Evolutionary conservation across 35 echinoderm and acorn worm species (phyloP).

Genomic region (Chiridota heheva): DNA sequence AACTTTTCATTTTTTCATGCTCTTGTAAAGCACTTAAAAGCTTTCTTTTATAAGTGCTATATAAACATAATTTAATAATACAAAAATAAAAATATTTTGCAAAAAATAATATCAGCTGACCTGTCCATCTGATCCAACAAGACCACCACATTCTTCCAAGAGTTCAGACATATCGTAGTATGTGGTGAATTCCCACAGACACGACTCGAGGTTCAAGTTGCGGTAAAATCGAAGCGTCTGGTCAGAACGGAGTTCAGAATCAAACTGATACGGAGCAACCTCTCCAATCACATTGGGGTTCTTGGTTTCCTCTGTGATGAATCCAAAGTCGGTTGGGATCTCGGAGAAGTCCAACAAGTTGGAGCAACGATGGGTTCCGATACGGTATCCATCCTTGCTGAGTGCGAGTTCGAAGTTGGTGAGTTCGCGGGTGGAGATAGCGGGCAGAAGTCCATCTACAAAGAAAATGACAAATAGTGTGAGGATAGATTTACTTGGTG

Average conservation of each 20-base stretch:
- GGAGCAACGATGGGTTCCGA: slow-evolving; percentile 92
- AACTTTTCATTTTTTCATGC: no score
- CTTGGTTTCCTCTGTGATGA: slow-evolving; percentile 95
- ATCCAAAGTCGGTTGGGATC: slow-evolving; percentile 83
- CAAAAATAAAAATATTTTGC: not conserved
- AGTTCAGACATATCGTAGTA: slow-evolving; percentile 99
- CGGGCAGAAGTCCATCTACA: slow-evolving; percentile 93
- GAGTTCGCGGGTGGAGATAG: slow-evolving; percentile 93
- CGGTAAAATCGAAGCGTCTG: slow-evolving; percentile 92
- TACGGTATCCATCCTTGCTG: slow-evolving; percentile 94
- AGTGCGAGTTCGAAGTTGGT: slow-evolving; percentile 99
- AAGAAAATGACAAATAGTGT: not conserved
- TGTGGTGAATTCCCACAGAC: slow-evolving; percentile 92
- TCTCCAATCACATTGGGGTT: slow-evolving; percentile 94
- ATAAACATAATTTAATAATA: not conserved
- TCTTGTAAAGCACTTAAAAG: no score
- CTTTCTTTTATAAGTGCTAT: not conserved
- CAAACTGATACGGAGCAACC: slow-evolving; percentile 84
- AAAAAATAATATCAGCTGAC: slow-evolving; percentile 32
- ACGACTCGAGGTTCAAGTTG: slow-evolving; percentile 94
- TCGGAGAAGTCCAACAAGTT: slow-evolving; percentile 93
- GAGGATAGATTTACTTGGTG: no score
- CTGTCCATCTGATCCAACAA: slow-evolving; percentile 96
- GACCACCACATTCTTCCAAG: slow-evolving; percentile 83
- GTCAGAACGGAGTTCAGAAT: slow-evolving; percentile 56